These are phyloP conservation scores for Pammene fasciana DNA, from an alignment of 2,888 invertebrate genomes.

Conservation along the genomic window DNA sequence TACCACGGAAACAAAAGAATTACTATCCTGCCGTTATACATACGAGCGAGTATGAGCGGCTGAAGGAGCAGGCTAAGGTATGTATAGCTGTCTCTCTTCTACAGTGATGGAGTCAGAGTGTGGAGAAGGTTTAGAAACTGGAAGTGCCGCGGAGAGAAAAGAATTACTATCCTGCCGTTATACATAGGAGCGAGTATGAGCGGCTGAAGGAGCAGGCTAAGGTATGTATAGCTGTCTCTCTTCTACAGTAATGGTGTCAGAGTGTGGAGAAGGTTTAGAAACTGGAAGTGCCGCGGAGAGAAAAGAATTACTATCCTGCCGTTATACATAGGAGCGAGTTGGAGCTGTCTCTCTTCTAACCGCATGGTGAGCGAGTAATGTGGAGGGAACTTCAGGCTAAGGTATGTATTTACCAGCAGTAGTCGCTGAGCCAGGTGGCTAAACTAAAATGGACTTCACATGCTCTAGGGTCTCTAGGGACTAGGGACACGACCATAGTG, in stretches of 20 bases:
- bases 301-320: constrained; percentile 82
- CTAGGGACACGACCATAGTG: no score
- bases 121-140: no score
- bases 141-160: constrained; percentile 79
- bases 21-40: constrained; percentile 84
- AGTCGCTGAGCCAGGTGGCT: no score
- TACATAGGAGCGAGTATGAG: constrained; percentile 84
- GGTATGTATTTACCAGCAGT: no score
- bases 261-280: constrained; percentile 64
- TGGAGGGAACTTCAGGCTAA: no score
- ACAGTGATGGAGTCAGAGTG: no score
- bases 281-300: constrained; percentile 78
- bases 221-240: constrained; percentile 58
- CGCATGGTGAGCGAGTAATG: no score
- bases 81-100: not conserved
- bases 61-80: constrained; percentile 84
- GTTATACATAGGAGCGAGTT: constrained; percentile 85
- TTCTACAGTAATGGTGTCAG: constrained; percentile 63
- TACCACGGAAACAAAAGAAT: constrained; percentile 79
- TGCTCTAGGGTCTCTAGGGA: no score
- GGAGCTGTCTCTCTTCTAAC: no score
- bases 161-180: constrained; percentile 83
- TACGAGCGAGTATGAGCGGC: constrained; percentile 82
- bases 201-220: constrained; percentile 84
- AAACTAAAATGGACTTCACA: no score